phyloP scores from a whole-genome alignment of 2,888 invertebrate species.

The Athrips mouffetella region DNA sequence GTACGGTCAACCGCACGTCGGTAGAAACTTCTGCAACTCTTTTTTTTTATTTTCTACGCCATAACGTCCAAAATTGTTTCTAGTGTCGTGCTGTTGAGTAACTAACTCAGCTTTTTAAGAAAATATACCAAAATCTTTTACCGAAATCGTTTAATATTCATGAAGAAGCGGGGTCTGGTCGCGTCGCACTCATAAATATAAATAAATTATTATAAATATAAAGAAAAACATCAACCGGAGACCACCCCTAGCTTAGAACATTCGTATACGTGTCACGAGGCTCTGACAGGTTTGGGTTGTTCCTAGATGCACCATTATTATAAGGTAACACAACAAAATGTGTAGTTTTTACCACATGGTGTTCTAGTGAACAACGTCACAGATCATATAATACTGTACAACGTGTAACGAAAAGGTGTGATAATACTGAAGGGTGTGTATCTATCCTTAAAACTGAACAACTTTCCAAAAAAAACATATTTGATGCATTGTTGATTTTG shows the following conservation, averaged over 20 bases:
- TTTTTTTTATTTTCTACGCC: no score
- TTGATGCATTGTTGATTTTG: no score
- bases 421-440: no score
- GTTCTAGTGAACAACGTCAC: no score
- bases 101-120: neutral
- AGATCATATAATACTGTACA: no score
- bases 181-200: slow-evolving; percentile 48
- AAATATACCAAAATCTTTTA: neutral
- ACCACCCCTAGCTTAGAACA: slow-evolving; percentile 49
- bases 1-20: no score
- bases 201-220: slow-evolving; percentile 56
- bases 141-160: slow-evolving; percentile 51
- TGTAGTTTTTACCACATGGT: no score
- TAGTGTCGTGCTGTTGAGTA: neutral
- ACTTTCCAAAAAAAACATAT: no score
- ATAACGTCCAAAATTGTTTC: neutral
- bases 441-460: no score
- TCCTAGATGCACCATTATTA: neutral
- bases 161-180: slow-evolving; percentile 47
- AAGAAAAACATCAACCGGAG: slow-evolving; percentile 44
- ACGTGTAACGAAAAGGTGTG: no score
- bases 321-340: slow-evolving; percentile 11
- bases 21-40: no score
- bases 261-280: slow-evolving; percentile 9
- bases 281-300: neutral